These are phyloP conservation scores for Antechinus stuartii DNA, from an alignment of 2,113 vertebrate genomes.

Conservation along the genomic window DNA sequence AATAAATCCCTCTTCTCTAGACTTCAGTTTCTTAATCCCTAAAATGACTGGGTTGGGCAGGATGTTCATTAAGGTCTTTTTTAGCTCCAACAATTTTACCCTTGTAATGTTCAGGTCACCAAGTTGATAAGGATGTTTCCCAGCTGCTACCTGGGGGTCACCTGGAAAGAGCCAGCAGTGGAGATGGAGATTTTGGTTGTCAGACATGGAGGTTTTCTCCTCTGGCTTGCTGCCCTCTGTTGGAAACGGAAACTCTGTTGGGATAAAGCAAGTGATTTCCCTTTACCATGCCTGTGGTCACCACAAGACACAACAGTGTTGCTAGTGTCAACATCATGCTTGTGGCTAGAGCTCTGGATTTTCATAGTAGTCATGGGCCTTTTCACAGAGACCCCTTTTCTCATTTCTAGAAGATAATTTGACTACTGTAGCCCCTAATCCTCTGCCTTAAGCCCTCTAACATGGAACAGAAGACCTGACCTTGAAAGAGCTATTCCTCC, in stretches of 20 bases:
- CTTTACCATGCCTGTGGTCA: neutral
- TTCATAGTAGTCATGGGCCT: neutral
- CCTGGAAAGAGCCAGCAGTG: neutral
- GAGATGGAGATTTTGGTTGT: neutral
- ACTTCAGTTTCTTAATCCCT: neutral
- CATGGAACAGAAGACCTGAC: fast-evolving
- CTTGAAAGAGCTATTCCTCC: fast-evolving
- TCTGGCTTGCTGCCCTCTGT: neutral
- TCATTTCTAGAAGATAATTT: neutral
- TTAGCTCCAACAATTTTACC: neutral
- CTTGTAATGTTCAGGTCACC: neutral
- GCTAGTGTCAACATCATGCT: neutral
- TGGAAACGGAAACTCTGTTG: neutral
- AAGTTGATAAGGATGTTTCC: neutral
- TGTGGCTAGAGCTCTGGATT: neutral
- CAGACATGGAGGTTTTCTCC: neutral
- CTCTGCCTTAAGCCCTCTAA: neutral
- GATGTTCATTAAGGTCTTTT: neutral
- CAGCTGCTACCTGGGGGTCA: neutral
- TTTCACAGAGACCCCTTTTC: neutral
- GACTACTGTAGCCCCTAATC: neutral
- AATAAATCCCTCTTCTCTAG: neutral
- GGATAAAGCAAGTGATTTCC: neutral
- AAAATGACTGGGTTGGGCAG: neutral
- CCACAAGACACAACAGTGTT: neutral